Percentiles rank a stretch among this genome's conserved stretches.
These are phyloP conservation scores for Dendropsophus ebraccatus DNA, from an alignment of 2,113 vertebrate genomes.

Conservation along the genomic window DNA sequence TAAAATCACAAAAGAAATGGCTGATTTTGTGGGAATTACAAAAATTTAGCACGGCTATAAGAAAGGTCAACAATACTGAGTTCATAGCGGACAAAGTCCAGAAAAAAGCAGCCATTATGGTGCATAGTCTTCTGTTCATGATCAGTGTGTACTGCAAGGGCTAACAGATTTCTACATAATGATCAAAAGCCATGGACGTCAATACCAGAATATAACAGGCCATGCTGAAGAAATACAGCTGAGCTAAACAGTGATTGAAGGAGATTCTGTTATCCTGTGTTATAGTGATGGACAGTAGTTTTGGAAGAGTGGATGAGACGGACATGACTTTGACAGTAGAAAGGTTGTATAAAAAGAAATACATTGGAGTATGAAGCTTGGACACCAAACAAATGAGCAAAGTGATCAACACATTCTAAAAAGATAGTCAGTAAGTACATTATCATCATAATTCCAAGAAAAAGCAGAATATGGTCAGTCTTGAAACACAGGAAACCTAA, in stretches of 20 bases:
- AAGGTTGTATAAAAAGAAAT: constrained; percentile 14
- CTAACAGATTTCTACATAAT: too few species aligned
- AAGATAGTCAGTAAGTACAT: background rate
- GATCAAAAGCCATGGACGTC: background rate
- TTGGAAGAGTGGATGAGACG: background rate
- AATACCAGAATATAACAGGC: background rate
- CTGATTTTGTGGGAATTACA: constrained; percentile 52
- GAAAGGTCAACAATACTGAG: constrained; percentile 57
- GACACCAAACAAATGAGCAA: background rate
- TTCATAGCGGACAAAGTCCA: constrained; percentile 55
- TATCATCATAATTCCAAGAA: background rate
- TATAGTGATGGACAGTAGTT: background rate
- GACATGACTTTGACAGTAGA: background rate
- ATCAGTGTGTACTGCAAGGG: background rate
- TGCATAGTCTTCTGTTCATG: constrained; percentile 9
- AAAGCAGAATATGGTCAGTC: background rate
- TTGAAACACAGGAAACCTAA: background rate
- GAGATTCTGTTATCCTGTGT: background rate
- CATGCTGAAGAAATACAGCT: background rate
- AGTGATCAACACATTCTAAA: background rate
- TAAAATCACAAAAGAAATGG: constrained; percentile 65
- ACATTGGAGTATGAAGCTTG: constrained; percentile 13
- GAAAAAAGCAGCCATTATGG: background rate
- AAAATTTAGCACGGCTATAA: constrained; percentile 48
- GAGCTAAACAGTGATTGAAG: background rate